Evolutionary conservation across 2,888 invertebrate species (phyloP), one percentile per base, ranked within the genome.

Genomic region (Rhamphomyia laevipes): DNA sequence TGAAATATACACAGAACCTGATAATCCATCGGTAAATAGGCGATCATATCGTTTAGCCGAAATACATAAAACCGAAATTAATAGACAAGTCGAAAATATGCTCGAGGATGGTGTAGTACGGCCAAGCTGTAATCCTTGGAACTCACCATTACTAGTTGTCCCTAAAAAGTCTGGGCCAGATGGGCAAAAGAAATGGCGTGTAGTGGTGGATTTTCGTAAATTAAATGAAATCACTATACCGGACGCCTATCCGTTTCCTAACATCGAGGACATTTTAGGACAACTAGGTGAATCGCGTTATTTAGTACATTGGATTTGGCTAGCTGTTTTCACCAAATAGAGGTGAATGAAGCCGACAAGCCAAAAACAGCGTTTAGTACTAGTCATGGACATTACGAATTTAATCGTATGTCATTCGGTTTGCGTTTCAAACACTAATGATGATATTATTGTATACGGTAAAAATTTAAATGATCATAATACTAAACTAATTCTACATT

Each of bases 401-500:
- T n/a, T n/a, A n/a, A n/a, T n/a, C n/a, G n/a, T n/a, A n/a, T n/a
- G n/a, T n/a, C n/a, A n/a, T n/a, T n/a, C n/a, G n/a, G n/a, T n/a
- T n/a, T n/a, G 48, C 33, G 52, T 57, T 48, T 58, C 51, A 16
- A 55, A 45, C 11, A 42, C 55, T 42, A 56, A 55, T 57, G 1
- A 58, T 59, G 41, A 57, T 56, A 1, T 43, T 55, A 37, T 56
- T 55, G 46, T n/a, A n/a, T n/a, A n/a, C n/a, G n/a, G n/a, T n/a
- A n/a, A n/a, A n/a, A n/a, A n/a, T n/a, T n/a, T n/a, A 57, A 58
- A n/a, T 59, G 59, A 1, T 61, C 62, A 2, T 53, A 1, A 61
- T 59, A 1, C 64, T 64, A 48, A 59, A 59, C 41, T 43, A 58
- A 5, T 41, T 61, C 6, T 63, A 64, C 61, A 61, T 65, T 44